Percentiles rank a stretch among this genome's conserved stretches.
phyloP scores from a whole-genome alignment of 2,888 invertebrate genomes.

The Syritta pipiens region DNA sequence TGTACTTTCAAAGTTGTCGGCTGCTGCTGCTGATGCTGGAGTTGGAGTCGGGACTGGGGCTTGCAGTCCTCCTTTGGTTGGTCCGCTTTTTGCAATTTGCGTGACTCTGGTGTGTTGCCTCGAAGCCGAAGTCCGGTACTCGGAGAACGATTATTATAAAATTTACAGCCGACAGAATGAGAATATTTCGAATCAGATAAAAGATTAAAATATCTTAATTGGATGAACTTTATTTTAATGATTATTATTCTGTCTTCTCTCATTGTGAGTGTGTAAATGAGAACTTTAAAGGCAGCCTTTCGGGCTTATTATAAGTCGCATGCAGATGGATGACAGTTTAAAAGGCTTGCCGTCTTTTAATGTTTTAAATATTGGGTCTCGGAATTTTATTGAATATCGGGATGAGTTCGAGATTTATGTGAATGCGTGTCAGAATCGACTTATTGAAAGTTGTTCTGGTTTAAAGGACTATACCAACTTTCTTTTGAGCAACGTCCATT shows the following conservation, averaged over 20 bases:
- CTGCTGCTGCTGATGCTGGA: too few species aligned
- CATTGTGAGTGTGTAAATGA: constrained; percentile 37
- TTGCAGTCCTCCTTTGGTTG: too few species aligned
- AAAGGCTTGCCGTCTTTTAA: background rate
- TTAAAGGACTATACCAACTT: too few species aligned
- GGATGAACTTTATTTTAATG: constrained; percentile 58
- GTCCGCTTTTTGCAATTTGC: constrained; percentile 28
- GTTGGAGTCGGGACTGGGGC: too few species aligned
- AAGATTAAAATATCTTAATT: constrained; percentile 65
- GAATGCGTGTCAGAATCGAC: too few species aligned
- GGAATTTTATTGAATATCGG: too few species aligned
- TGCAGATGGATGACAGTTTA: background rate
- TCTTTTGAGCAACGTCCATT: too few species aligned
- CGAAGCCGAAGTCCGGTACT: constrained; percentile 34
- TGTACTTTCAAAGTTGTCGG: constrained; percentile 52
- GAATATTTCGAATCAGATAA: constrained; percentile 61
- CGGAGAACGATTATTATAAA: constrained; percentile 46
- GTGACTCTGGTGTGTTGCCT: background rate
- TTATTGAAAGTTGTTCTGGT: too few species aligned
- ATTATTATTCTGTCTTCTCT: constrained; percentile 35
- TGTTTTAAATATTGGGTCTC: background rate
- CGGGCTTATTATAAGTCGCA: constrained; percentile 1
- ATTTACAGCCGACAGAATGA: constrained; percentile 50
- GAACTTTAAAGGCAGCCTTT: constrained; percentile 21
- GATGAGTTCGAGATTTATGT: too few species aligned